Evolutionary conservation across 2,888 invertebrate species (phyloP).

Genomic region (Trissoscelio sp.): DNA sequence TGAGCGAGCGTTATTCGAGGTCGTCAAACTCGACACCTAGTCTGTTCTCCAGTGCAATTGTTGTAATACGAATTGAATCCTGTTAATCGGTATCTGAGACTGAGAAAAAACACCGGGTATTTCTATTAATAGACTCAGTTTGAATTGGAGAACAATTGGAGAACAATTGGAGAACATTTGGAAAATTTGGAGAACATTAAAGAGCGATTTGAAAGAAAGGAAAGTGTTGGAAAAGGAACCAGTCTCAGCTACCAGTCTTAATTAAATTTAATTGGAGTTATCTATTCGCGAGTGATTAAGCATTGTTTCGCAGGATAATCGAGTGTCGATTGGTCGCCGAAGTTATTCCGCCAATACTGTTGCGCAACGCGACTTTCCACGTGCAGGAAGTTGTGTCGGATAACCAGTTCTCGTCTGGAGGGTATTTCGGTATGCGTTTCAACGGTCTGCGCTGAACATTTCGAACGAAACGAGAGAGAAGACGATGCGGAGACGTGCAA

Average conservation of each 20-base stretch:
- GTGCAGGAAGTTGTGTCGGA: conserved; percentile 57
- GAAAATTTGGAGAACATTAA: no score
- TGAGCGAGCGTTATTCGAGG: background rate
- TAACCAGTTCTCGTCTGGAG: conserved; percentile 44
- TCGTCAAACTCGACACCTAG: conserved; percentile 6
- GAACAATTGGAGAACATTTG: no score
- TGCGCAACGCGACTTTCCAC: conserved; percentile 63
- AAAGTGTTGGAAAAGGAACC: no score
- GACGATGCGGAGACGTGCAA: conserved; percentile 39
- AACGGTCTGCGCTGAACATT: conserved; percentile 4
- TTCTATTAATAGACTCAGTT: background rate
- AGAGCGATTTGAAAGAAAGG: background rate
- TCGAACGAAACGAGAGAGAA: background rate
- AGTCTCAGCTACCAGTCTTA: background rate
- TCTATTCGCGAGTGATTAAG: conserved; percentile 7
- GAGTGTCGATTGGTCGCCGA: conserved; percentile 18
- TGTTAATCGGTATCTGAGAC: background rate
- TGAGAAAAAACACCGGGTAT: background rate
- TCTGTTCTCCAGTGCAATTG: conserved; percentile 12
- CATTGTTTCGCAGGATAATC: conserved; percentile 17
- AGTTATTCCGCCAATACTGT: conserved; percentile 35
- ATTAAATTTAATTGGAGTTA: background rate
- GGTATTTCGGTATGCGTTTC: conserved; percentile 44
- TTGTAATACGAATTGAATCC: background rate
- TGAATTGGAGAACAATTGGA: no score